Evolutionary conservation across 2,888 invertebrate species (phyloP).

Genomic region (Harpagoxenus sublaevis): DNA sequence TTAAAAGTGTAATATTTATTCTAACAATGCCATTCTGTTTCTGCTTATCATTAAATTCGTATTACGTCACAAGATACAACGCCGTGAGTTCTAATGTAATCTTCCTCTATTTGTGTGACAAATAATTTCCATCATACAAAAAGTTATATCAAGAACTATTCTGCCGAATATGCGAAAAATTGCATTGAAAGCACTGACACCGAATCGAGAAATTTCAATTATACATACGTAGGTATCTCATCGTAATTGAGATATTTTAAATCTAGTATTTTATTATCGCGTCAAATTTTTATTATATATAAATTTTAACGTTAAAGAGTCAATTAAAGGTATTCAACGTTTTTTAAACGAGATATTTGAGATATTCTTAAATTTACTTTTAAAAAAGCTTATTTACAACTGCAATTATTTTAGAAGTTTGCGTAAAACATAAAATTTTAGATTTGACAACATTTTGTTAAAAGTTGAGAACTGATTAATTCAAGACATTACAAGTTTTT

Average conservation of each 20-base stretch:
- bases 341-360: neutral
- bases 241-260: neutral
- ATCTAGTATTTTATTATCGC: neutral
- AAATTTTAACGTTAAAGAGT: neutral
- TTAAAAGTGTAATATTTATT: constrained; percentile 7
- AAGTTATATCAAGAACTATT: neutral
- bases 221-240: neutral
- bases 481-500: constrained; percentile 17
- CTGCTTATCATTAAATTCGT: neutral
- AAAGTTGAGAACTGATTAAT: constrained; percentile 25
- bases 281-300: neutral
- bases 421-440: constrained; percentile 4
- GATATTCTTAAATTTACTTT: neutral
- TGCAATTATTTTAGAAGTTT: constrained; percentile 6
- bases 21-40: neutral
- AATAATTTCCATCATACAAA: neutral
- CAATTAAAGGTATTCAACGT: neutral
- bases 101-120: neutral
- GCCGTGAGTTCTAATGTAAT: neutral
- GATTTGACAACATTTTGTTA: neutral
- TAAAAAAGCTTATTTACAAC: neutral
- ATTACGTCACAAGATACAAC: neutral
- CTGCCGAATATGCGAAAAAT: neutral
- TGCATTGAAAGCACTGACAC: neutral
- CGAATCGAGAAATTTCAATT: neutral